Conservation (phyloP, 2,113 vertebrate species). For the Mesoclemmys tuberculata region DNA sequence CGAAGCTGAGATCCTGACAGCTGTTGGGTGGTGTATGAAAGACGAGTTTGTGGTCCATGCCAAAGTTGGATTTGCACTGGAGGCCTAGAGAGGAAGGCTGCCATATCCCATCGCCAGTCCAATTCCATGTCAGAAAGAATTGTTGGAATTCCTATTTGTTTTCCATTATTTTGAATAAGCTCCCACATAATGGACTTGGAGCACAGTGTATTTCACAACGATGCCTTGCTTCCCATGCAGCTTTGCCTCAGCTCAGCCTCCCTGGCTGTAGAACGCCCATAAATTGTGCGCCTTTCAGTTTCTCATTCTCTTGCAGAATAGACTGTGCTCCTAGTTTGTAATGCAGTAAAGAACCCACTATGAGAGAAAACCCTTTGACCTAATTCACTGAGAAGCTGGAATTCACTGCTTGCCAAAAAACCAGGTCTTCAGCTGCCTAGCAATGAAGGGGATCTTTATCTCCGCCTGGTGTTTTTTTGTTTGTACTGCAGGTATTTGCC, state of each 20-base stretch:
- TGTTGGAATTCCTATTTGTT: not conserved
- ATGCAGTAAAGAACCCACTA: fast-evolving
- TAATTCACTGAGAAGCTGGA: fast-evolving
- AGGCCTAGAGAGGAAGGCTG: not conserved
- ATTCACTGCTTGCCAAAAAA: not conserved
- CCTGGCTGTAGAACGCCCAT: fast-evolving
- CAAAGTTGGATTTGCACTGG: not conserved
- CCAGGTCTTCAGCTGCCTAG: not conserved
- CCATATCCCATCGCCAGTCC: not conserved
- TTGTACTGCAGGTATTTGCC: not conserved
- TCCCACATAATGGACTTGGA: not conserved
- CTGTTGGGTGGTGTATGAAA: not conserved
- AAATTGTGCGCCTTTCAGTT: not conserved
- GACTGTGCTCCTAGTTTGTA: not conserved
- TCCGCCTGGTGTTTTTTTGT: constrained; percentile 8
- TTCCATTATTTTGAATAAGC: not conserved
- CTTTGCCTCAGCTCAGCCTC: not conserved
- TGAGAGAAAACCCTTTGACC: not conserved
- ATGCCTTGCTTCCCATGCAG: not conserved
- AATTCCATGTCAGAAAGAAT: not conserved
- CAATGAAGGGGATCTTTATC: not conserved
- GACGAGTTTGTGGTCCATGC: not conserved
- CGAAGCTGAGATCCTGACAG: not conserved
- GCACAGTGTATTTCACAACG: not conserved
- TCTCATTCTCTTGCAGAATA: not conserved